Evolutionary conservation across 2,888 invertebrate species (phyloP).

Genomic region (Ormia ochracea): DNA sequence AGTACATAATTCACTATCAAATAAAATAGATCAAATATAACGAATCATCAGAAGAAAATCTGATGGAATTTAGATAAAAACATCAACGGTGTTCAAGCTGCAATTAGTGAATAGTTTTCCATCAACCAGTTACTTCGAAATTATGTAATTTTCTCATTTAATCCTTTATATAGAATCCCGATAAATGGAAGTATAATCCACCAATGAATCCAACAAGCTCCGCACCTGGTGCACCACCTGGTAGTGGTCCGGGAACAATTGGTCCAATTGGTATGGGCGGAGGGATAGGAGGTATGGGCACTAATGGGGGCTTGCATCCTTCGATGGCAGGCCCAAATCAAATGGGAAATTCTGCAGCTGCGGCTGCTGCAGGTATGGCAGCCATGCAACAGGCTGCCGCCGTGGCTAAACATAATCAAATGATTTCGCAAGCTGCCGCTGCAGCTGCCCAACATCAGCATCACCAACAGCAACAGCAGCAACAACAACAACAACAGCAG

Average conservation of each 20-base stretch:
- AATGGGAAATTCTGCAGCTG: conserved; percentile 70
- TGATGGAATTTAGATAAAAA: too few relatives aligned
- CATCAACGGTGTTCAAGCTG: too few relatives aligned
- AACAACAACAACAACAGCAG: conserved; percentile 70
- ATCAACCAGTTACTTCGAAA: too few relatives aligned
- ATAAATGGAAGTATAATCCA: conserved; percentile 90
- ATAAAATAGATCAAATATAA: too few relatives aligned
- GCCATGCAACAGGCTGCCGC: conserved; percentile 75
- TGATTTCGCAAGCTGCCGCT: conserved; percentile 75
- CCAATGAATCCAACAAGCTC: conserved; percentile 76
- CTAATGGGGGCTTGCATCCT: conserved; percentile 73
- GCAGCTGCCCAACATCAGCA: conserved; percentile 74
- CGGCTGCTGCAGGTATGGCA: conserved; percentile 71
- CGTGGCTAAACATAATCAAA: conserved; percentile 74
- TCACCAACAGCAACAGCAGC: conserved; percentile 75
- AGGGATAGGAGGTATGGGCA: conserved; percentile 75
- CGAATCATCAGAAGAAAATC: too few relatives aligned
- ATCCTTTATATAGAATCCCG: conserved; percentile 83
- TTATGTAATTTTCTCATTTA: too few relatives aligned
- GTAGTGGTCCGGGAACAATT: conserved; percentile 74
- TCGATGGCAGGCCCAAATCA: conserved; percentile 69
- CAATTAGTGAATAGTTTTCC: too few relatives aligned
- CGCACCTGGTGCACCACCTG: conserved; percentile 78
- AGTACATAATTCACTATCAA: too few relatives aligned
- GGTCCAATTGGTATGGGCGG: conserved; percentile 77